Percentiles rank a stretch among this genome's conserved stretches.
These are phyloP conservation scores for Anarsia innoxiella DNA, from an alignment of 2,888 invertebrate genomes.

Conservation along the genomic window DNA sequence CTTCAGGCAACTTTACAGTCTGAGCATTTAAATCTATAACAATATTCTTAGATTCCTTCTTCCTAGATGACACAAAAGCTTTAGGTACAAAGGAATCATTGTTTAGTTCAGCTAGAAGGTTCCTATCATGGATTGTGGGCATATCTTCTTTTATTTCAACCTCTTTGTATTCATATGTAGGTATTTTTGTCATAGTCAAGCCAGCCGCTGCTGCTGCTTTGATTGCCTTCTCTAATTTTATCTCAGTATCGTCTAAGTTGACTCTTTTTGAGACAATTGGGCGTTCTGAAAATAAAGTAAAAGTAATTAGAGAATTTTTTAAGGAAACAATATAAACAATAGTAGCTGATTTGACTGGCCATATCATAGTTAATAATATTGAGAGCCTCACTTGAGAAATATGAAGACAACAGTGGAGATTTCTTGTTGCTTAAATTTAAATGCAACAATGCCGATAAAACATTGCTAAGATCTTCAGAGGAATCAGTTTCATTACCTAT, in stretches of 20 bases:
- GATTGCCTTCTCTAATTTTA: constrained; percentile 62
- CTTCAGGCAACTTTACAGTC: constrained; percentile 79
- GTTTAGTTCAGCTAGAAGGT: constrained; percentile 81
- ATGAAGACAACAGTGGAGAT: constrained; percentile 6
- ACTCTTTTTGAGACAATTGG: constrained; percentile 29
- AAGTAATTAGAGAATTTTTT: too few relatives aligned
- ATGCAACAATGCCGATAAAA: constrained; percentile 6
- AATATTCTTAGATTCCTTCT: constrained; percentile 79
- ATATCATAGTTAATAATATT: neutral
- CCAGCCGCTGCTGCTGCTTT: constrained; percentile 70
- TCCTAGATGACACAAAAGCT: constrained; percentile 72
- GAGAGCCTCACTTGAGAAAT: constrained; percentile 14
- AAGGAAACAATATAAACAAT: too few relatives aligned
- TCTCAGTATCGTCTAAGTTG: constrained; percentile 59
- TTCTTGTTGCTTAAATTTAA: constrained; percentile 9
- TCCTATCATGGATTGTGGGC: constrained; percentile 71
- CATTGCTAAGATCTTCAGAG: constrained; percentile 11
- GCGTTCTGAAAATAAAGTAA: constrained; percentile 35
- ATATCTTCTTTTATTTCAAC: constrained; percentile 66
- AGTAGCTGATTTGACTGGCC: neutral
- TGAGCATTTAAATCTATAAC: constrained; percentile 83
- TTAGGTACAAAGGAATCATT: constrained; percentile 80
- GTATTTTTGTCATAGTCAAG: constrained; percentile 66
- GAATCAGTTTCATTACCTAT: constrained; percentile 33
- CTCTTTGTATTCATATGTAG: constrained; percentile 66